Conservation (phyloP, 2,797 vertebrate genomes). For the Poecile montanus region DNA sequence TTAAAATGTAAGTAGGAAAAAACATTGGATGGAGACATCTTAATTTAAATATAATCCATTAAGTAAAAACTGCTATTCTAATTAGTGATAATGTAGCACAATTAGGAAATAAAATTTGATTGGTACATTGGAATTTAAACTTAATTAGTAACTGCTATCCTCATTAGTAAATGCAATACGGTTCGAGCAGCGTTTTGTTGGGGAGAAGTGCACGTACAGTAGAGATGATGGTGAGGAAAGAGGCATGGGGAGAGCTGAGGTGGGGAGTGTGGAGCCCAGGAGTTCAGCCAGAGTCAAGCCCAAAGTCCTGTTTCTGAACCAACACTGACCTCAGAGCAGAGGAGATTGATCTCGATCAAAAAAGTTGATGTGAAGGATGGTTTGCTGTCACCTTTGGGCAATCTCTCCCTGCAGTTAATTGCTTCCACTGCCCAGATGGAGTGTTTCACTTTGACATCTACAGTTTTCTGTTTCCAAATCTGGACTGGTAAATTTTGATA, state of each 20-base stretch:
- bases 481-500: not conserved
- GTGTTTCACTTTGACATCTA: not conserved
- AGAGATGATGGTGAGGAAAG: not conserved
- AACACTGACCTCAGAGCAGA: not conserved
- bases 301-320: not conserved
- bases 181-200: constrained; percentile 7
- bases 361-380: not conserved
- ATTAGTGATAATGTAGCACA: constrained; percentile 71
- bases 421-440: not conserved
- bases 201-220: constrained; percentile 1
- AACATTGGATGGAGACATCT: constrained; percentile 60
- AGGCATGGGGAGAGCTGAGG: not conserved
- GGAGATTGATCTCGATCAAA: accelerated
- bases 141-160: constrained; percentile 63
- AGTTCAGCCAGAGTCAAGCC: not conserved
- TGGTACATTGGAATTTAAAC: constrained; percentile 71
- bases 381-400: not conserved
- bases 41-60: constrained; percentile 73
- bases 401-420: not conserved
- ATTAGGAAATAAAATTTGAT: constrained; percentile 76
- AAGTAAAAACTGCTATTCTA: constrained; percentile 72
- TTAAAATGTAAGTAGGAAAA: constrained; percentile 61
- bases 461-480: not conserved
- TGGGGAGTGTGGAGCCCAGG: not conserved
- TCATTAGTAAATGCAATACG: constrained; percentile 65